A percentile compares a stretch with the other conserved stretches of the same genome.
phyloP scores from a whole-genome alignment of 2,113 vertebrate genomes.

The Pteronura brasiliensis region DNA sequence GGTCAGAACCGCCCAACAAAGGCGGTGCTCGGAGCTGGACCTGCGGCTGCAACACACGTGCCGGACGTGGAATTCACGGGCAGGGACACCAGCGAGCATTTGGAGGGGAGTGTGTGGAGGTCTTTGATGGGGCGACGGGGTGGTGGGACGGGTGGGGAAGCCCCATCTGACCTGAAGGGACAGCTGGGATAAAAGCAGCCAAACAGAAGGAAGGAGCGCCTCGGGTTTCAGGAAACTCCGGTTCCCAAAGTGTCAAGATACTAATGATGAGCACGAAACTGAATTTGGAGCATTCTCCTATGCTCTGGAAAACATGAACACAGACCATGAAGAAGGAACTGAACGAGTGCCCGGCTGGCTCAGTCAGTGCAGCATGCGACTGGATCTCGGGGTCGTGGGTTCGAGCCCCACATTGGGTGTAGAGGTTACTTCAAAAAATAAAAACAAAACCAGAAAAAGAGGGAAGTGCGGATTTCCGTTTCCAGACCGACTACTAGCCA shows the following conservation, averaged over 20 bases:
- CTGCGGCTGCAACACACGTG: neutral
- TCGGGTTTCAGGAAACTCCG: neutral
- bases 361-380: neutral
- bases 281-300: neutral
- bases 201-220: neutral
- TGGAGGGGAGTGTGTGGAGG: neutral
- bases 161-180: neutral
- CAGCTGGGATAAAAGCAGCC: neutral
- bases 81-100: neutral
- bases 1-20: neutral
- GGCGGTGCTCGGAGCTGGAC: neutral
- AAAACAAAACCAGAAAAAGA: neutral
- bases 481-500: neutral
- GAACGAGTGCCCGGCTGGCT: neutral
- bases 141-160: neutral
- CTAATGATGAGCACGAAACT: neutral
- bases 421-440: neutral
- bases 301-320: neutral
- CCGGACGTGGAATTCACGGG: neutral
- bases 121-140: neutral
- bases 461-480: neutral
- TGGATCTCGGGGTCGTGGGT: neutral
- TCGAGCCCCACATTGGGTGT: neutral
- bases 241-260: neutral
- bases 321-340: neutral